These are phyloP conservation scores for Cryptoprocta ferox DNA, from an alignment of 2,797 vertebrate species.

Conservation along the genomic window DNA sequence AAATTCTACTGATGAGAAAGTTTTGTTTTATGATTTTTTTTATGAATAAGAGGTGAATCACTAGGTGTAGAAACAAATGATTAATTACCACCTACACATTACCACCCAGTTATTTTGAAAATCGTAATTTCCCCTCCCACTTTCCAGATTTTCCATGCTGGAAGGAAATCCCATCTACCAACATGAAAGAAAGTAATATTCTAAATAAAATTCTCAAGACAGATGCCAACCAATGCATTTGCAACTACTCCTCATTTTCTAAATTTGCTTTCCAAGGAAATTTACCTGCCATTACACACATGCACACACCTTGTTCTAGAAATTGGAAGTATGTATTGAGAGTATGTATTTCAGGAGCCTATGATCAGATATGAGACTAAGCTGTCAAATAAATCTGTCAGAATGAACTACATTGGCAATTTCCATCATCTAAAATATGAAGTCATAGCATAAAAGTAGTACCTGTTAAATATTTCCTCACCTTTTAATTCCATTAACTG, in stretches of 20 bases:
- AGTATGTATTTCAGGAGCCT: background rate
- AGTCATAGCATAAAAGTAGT: background rate
- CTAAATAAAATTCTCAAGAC: background rate
- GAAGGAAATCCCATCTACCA: background rate
- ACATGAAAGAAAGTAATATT: background rate
- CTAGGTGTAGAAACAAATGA: conserved; percentile 24
- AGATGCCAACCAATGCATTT: background rate
- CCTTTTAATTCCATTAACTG: background rate
- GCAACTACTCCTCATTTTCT: background rate
- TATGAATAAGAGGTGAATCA: conserved; percentile 61
- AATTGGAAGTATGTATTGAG: background rate
- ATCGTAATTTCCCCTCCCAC: background rate
- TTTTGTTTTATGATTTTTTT: conserved; percentile 2
- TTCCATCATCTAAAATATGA: background rate
- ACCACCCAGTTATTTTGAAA: conserved; percentile 38
- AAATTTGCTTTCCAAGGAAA: background rate
- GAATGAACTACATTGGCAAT: background rate
- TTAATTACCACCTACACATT: conserved; percentile 53
- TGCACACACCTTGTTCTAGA: background rate
- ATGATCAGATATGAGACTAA: background rate
- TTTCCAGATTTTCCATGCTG: background rate
- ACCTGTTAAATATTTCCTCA: background rate
- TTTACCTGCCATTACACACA: background rate
- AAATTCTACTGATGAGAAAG: background rate
- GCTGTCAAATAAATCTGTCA: background rate